Evolutionary conservation across 2,888 invertebrate genomes (phyloP).

Genomic region (Orthosia incerta): DNA sequence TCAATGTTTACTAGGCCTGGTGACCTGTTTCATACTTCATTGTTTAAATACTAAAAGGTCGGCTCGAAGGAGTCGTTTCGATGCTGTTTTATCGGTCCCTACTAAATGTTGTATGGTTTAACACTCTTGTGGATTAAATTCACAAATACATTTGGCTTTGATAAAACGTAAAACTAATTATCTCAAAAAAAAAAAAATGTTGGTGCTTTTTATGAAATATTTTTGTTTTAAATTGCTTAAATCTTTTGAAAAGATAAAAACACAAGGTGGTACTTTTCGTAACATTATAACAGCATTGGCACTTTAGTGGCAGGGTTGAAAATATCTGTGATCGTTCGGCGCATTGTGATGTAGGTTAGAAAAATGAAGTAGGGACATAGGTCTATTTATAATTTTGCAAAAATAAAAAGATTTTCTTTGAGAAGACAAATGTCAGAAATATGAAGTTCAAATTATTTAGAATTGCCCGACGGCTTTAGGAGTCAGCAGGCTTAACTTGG

Average conservation of each 20-base stretch:
- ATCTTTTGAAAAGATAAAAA: neutral
- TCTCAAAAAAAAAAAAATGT: too few species aligned
- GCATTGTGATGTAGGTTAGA: slow-evolving; percentile 85
- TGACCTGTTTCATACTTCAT: neutral
- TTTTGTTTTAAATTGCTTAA: neutral
- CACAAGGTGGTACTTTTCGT: slow-evolving; percentile 20
- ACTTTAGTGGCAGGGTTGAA: slow-evolving; percentile 80
- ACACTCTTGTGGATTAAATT: neutral
- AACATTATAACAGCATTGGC: slow-evolving; percentile 68
- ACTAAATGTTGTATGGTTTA: neutral
- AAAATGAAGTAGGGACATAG: slow-evolving; percentile 48
- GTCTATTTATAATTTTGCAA: slow-evolving; percentile 44
- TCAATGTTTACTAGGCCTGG: too few species aligned
- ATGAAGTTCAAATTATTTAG: too few species aligned
- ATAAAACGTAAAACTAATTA: neutral
- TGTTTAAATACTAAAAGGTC: too few species aligned
- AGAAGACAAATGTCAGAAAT: neutral
- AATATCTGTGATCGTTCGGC: slow-evolving; percentile 86
- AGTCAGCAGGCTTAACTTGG: too few species aligned
- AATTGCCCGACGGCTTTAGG: neutral
- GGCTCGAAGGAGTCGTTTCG: neutral
- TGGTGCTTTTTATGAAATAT: neutral
- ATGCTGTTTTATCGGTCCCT: neutral
- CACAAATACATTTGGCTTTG: neutral
- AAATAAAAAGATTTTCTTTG: neutral